Conservation (phyloP, 92 coral and sea anemone species). For the Zoanthus gigantus region DNA sequence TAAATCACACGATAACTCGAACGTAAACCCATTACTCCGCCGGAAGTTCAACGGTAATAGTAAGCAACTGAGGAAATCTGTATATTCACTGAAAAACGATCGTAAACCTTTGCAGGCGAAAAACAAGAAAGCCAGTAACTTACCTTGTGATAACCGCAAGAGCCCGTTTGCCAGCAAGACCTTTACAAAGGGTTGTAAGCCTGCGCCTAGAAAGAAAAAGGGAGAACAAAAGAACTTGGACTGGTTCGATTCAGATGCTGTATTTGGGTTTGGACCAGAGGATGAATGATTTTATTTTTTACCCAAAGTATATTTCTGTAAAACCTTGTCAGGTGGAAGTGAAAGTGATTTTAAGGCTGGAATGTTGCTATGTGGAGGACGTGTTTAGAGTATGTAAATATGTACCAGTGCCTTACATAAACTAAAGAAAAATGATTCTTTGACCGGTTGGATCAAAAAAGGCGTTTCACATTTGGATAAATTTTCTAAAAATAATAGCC, state of each 20-base stretch:
- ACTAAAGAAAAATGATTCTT: too few relatives aligned
- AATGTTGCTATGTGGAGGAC: too few relatives aligned
- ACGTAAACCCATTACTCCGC: too few relatives aligned
- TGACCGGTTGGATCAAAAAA: too few relatives aligned
- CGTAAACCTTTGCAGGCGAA: slow-evolving; percentile 5
- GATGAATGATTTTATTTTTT: slow-evolving; percentile 50
- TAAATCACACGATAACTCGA: neutral
- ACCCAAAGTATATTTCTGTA: too few relatives aligned
- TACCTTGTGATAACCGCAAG: slow-evolving; percentile 63
- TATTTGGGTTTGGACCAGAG: slow-evolving; percentile 86
- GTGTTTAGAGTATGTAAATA: too few relatives aligned
- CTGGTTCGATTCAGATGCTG: slow-evolving; percentile 95
- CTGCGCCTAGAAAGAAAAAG: slow-evolving; percentile 69
- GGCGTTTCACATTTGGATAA: too few relatives aligned
- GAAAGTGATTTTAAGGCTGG: too few relatives aligned
- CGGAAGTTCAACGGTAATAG: too few relatives aligned
- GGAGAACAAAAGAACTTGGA: slow-evolving; percentile 72
- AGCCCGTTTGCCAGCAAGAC: slow-evolving; percentile 81
- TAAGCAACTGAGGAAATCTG: neutral
- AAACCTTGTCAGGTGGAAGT: too few relatives aligned
- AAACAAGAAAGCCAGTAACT: slow-evolving; percentile 31
- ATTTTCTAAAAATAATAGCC: too few relatives aligned
- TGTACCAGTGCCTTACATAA: too few relatives aligned
- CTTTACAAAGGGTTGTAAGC: slow-evolving; percentile 69
- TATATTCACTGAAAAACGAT: neutral